Base-by-base conservation (phyloP, 2,797 vertebrate genomes). In the Paguma larvata region DNA sequence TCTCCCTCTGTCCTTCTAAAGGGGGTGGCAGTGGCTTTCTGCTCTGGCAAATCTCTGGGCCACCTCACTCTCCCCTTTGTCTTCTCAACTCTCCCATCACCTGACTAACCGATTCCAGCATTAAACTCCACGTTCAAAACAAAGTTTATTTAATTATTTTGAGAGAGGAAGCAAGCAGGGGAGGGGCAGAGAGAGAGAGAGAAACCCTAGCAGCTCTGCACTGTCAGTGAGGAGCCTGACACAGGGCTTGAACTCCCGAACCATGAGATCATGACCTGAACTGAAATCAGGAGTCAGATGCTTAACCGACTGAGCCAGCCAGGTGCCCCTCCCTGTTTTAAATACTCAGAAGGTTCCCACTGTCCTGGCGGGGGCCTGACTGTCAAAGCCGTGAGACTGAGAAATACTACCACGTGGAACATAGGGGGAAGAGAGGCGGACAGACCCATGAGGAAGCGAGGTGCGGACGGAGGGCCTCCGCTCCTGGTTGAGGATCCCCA, bases 391-490 rank as follows among this genome's bases (percentile, higher is more conserved):
- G 56, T 70, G 92, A 62, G 56, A 70, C 1, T 30, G 65, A 25
- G 62, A 70, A 93, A 16, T 34, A 70, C 59, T 46, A n/a, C 5
- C 14, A n/a, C 1, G 16, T n/a, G 63, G 92, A 73, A 73, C 41
- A 7, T 10, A 32, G 21, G 14, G 14, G 46, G 4, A 48, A 7
- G 44, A 82, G 85, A 89, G 0, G 53, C 19, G 15, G 41, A 59
- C 85, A 65, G 21, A 65, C 5, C 67, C 44, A 44, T 14, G 77
- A 41, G 18, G 32, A 63, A 83, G 44, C 27, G 27, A 13, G 27
- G 16, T 1, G 2, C 10, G 41, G 51, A 13, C 0, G 0, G 44
- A 73, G 4, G 21, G 63, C n/a, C 10, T 48, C 51, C 8, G 7
- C 67, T 4, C 21, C 16, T 11, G 25, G 65, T 41, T 63, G 62